Evolutionary conservation across 2,113 vertebrate genomes (phyloP), one percentile per base, ranked within the genome.

Genomic region (Sprattus sprattus): DNA sequence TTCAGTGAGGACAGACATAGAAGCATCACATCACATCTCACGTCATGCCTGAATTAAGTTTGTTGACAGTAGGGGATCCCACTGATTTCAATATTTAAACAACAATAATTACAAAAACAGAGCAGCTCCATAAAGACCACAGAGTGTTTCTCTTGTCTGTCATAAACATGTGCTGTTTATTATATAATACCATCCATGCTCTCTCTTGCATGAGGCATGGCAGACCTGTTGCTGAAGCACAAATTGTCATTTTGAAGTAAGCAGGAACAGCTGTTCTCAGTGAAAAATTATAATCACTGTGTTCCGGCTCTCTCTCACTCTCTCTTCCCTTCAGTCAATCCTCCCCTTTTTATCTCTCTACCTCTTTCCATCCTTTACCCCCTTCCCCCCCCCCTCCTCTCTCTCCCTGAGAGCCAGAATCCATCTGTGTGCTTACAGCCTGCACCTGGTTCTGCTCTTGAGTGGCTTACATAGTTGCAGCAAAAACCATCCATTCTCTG

Each of bases 211-310:
- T 39, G 32, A 32, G 25, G 71, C 25, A 16, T 39, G 28, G 60
- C 54, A 75, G 84, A 89, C 86, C 49, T 81, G 47, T 82, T 83
- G 84, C 83, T 60, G 15, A 52, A 78, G 39, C 6, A 80, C 82
- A 82, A 71, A 84, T 75, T 50, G 32, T 20, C 75, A 75, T 67
- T 85, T 81, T 44, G 50, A 82, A 78, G 25, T 82, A 46, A 88
- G 84, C 64, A 50, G 83, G 84, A 88, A 81, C 89, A 89, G 86
- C 85, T 89, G 89, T 88, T 88, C 71, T 39, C 28, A 81, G 60
- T 82, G 82, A 28, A 87, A 88, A 89, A 84, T 81, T 39, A 45
- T 89, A 85, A 88, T 85, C 71, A 67, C 81, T 88, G 83, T 52
- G 82, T 85, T 85, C 85, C 32, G 49, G 39, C 80, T 20, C 75